These are phyloP conservation scores for Gasterosteus nipponicus DNA, from an alignment of 2,113 vertebrate species.

Conservation along the genomic window DNA sequence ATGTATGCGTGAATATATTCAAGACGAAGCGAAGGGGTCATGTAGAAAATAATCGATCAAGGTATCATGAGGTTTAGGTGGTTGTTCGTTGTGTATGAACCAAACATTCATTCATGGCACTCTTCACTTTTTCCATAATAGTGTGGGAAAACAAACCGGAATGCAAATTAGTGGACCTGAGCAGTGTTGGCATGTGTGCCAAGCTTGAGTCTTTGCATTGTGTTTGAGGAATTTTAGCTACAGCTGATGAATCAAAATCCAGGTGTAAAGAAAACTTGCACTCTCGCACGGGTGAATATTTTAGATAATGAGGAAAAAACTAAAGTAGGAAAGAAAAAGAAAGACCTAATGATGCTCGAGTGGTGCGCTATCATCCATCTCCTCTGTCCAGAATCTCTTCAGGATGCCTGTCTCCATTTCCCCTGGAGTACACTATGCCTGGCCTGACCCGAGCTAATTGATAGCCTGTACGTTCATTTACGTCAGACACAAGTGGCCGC, in stretches of 20 bases:
- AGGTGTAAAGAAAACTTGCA: slow-evolving; percentile 5
- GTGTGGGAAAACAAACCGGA: slow-evolving; percentile 35
- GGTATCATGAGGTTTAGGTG: neutral
- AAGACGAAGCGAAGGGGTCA: slow-evolving; percentile 16
- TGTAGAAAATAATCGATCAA: slow-evolving; percentile 31
- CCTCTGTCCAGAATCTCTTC: slow-evolving; percentile 30
- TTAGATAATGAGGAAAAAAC: slow-evolving; percentile 16
- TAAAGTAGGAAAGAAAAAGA: slow-evolving; percentile 6
- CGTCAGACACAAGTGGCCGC: slow-evolving; percentile 75
- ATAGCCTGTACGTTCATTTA: slow-evolving; percentile 77
- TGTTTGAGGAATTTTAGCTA: slow-evolving; percentile 4
- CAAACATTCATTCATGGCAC: slow-evolving; percentile 11
- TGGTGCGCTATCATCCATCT: slow-evolving; percentile 15
- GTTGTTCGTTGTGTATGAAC: slow-evolving; percentile 9
- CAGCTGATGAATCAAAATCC: slow-evolving; percentile 7
- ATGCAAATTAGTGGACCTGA: slow-evolving; percentile 11
- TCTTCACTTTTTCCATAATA: slow-evolving; percentile 9
- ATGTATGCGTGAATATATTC: slow-evolving; percentile 52
- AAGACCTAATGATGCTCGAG: neutral
- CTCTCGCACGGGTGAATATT: slow-evolving; percentile 10
- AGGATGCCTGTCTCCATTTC: slow-evolving; percentile 43
- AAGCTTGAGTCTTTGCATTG: neutral
- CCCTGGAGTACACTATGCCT: slow-evolving; percentile 49
- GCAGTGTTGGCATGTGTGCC: neutral
- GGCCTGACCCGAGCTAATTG: slow-evolving; percentile 72